Evolutionary conservation across 2,113 vertebrate species (phyloP), one percentile per base, ranked within the genome.

Genomic region (Psettodes erumei): DNA sequence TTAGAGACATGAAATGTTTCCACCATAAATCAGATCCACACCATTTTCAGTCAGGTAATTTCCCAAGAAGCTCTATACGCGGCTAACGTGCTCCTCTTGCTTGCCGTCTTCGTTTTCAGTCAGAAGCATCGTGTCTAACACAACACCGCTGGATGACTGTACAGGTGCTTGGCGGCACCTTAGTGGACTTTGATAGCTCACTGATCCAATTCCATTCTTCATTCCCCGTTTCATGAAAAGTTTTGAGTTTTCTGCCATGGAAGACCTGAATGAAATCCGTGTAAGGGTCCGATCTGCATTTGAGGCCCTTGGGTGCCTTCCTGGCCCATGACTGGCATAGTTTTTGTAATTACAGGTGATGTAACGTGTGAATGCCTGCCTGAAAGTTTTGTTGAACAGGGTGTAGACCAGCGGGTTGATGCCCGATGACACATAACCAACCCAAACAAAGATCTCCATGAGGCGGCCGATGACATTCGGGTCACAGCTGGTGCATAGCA

Each of bases 371-470:
- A 99, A 99, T 2, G 98, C 97, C 68, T 96, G 89, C 62, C 98
- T 94, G 93, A 99, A 99, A 0, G 97, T 98, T 93, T 96, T 98
- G 75, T 99, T 99, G 91, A 99, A 99, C 30, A 99, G 96, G 0
- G 98, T 99, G 42, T 99, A 99, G 76, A 99, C 96, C 68, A 99
- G 80, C 3, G 98, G 98, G 77, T 99, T 99, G 69, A 99, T 97
- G 6, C 98, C 98, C 0, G 98, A 99, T 8, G 98, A 99, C 67
- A 98, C 87, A 1, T 99, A 99, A 13, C 98, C 98, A 81, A 99
- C 96, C 98, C 98, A 99, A 54, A 96, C 96, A 88, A 99, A 99
- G 89, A 99, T 95, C 77, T 97, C 97, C 94, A 99, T 94, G 25
- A 99, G 95, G 48, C 85, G 95, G 59, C 91, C 86, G 12, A 99